These are phyloP conservation scores for Phymanthus crucifer DNA, from an alignment of 92 coral and sea anemone species.

Conservation along the genomic window DNA sequence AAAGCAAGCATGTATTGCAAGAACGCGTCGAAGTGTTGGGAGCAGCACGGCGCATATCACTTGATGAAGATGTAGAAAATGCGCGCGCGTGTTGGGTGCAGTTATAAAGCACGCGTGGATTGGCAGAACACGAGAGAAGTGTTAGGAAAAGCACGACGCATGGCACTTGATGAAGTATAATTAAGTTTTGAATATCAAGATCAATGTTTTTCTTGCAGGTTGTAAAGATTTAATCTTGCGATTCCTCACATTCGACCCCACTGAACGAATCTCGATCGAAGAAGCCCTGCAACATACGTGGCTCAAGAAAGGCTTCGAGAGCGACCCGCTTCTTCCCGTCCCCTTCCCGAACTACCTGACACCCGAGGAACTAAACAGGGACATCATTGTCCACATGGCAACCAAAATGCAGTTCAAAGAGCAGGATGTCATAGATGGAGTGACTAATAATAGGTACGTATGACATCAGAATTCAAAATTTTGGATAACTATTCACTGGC, in stretches of 20 bases:
- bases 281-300: constrained; percentile 85
- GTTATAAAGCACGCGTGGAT: too few relatives aligned
- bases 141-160: too few relatives aligned
- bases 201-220: constrained; percentile 33
- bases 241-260: constrained; percentile 82
- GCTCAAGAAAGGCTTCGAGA: constrained; percentile 72
- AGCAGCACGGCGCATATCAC: too few relatives aligned
- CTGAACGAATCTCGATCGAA: constrained; percentile 71
- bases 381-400: constrained; percentile 74
- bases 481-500: neutral
- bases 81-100: too few relatives aligned
- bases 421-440: constrained; percentile 64
- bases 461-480: neutral
- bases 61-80: too few relatives aligned
- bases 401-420: constrained; percentile 73
- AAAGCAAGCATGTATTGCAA: too few relatives aligned
- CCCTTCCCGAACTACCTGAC: constrained; percentile 74
- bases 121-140: too few relatives aligned
- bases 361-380: constrained; percentile 66
- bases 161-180: neutral
- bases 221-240: constrained; percentile 81
- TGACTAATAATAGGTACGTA: constrained; percentile 86
- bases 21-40: too few relatives aligned
- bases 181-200: neutral
- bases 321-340: constrained; percentile 64